Evolutionary conservation across 2,797 vertebrate species (phyloP).

Genomic region (Bradypodion ventrale): DNA sequence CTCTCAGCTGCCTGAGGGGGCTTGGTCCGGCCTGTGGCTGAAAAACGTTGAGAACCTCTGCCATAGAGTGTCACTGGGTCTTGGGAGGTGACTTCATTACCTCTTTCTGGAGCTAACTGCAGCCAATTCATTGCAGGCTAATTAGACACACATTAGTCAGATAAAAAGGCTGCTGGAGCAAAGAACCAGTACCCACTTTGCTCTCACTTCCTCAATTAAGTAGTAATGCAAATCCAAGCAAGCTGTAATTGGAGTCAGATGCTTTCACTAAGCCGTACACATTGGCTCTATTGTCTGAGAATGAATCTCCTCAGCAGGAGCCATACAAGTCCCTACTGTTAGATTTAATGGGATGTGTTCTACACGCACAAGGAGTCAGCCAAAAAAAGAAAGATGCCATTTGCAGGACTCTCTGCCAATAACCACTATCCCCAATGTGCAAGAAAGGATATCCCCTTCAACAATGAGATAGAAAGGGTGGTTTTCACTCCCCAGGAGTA

Average conservation of each 20-base stretch:
- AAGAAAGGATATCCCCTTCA: not conserved
- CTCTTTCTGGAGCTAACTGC: not conserved
- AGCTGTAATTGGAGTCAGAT: conserved; percentile 46
- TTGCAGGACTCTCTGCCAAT: not conserved
- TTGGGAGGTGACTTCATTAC: conserved; percentile 5
- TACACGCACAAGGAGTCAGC: not conserved
- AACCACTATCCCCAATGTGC: not conserved
- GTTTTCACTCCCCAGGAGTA: not conserved
- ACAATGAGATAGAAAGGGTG: not conserved
- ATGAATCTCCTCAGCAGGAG: not conserved
- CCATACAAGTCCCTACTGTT: conserved; percentile 11
- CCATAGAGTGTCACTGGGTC: not conserved
- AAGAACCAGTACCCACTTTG: conserved; percentile 5
- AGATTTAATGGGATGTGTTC: conserved; percentile 25
- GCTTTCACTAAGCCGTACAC: conserved; percentile 40
- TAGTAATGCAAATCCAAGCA: conserved; percentile 38
- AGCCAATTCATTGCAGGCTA: conserved; percentile 23
- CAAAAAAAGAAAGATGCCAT: not conserved
- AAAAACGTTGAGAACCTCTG: no score
- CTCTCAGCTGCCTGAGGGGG: no score
- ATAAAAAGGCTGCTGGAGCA: conserved; percentile 27
- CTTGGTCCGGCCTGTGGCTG: no score
- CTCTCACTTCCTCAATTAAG: conserved; percentile 42
- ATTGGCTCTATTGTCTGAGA: conserved; percentile 34
- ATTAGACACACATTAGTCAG: conserved; percentile 38